These are phyloP conservation scores for Chironomus riparius DNA, from an alignment of 2,888 invertebrate genomes.

Conservation along the genomic window DNA sequence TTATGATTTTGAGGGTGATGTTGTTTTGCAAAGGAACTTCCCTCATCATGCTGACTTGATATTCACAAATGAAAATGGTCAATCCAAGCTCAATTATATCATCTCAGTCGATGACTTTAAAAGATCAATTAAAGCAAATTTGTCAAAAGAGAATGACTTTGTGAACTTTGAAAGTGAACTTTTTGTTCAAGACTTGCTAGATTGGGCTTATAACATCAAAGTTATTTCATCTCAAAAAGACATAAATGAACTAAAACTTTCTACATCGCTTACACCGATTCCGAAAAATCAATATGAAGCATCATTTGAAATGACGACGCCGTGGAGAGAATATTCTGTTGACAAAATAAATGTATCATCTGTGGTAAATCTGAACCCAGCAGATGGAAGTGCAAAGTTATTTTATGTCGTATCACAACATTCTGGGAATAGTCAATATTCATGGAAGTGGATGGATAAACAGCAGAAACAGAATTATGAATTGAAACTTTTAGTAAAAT, in stretches of 20 bases:
- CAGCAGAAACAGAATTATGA: constrained; percentile 47
- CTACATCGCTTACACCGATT: constrained; percentile 2
- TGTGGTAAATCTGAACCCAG: constrained; percentile 33
- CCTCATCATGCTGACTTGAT: constrained; percentile 40
- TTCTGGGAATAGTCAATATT: constrained; percentile 41
- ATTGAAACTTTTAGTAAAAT: constrained; percentile 42
- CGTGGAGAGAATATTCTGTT: constrained; percentile 40
- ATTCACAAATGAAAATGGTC: constrained; percentile 33
- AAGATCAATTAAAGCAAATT: background rate
- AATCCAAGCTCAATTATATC: constrained; percentile 29
- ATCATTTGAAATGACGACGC: constrained; percentile 36
- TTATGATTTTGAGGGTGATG: constrained; percentile 42
- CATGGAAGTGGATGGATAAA: constrained; percentile 47
- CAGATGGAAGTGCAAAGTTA: constrained; percentile 36
- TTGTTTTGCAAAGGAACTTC: constrained; percentile 39
- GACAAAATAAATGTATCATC: constrained; percentile 36
- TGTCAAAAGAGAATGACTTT: background rate
- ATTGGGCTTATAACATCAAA: constrained; percentile 25
- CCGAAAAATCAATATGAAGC: background rate
- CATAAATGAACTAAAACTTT: constrained; percentile 1
- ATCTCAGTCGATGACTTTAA: background rate
- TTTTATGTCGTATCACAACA: constrained; percentile 43
- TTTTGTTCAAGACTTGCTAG: background rate
- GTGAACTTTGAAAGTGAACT: constrained; percentile 20
- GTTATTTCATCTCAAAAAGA: background rate